Conservation (phyloP, 35 echinoderm and acorn worm species). For the Apostichopus californicus region DNA sequence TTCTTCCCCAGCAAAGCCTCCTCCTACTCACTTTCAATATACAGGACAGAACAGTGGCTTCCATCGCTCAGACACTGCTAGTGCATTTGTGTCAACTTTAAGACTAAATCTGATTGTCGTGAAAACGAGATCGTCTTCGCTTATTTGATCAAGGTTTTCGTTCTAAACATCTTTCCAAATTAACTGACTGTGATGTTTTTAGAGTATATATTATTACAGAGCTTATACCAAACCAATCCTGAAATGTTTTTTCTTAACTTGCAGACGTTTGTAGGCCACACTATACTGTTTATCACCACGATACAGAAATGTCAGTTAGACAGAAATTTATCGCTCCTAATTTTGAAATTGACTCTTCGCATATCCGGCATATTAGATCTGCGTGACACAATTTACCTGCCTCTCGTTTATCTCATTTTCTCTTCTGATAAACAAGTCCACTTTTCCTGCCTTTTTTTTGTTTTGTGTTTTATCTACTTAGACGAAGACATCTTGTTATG, state of each 20-base stretch:
- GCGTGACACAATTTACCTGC: conserved; percentile 17
- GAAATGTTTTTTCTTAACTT: not conserved
- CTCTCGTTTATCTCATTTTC: not conserved
- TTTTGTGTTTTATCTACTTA: not conserved
- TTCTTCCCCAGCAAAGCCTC: no score
- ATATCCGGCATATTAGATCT: not conserved
- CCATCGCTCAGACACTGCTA: no score
- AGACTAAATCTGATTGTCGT: not conserved
- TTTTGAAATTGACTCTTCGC: conserved; percentile 17
- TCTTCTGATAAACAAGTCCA: not conserved
- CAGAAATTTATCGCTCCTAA: conserved; percentile 20
- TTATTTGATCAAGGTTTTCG: conserved; percentile 3
- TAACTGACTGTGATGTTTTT: conserved; percentile 22
- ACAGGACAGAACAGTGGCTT: no score
- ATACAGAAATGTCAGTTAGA: conserved; percentile 32
- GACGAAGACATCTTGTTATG: not conserved
- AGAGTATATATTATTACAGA: not conserved
- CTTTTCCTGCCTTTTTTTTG: not conserved
- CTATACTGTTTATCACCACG: conserved; percentile 1
- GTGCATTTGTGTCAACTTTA: not conserved
- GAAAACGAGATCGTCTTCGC: not conserved
- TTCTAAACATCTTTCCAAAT: not conserved
- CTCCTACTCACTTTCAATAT: no score
- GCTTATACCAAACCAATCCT: not conserved
- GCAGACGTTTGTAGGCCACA: conserved; percentile 16